phyloP scores from a whole-genome alignment of 2,797 vertebrate species.

The Erpetoichthys calabaricus region DNA sequence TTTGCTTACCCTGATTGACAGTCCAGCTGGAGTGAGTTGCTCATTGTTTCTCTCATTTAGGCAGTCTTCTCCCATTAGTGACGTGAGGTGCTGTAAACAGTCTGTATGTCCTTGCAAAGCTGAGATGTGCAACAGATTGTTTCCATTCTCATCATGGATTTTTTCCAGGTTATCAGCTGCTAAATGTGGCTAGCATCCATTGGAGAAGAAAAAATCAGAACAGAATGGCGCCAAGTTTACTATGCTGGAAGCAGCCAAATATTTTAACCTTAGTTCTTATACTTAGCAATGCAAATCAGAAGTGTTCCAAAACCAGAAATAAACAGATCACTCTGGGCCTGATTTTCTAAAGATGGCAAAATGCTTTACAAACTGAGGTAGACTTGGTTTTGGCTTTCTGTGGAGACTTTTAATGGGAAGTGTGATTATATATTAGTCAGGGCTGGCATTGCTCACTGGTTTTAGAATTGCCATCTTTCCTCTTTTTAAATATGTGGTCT shows the following conservation, averaged over 20 bases:
- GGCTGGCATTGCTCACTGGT: no score
- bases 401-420: no score
- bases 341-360: no score
- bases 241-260: not conserved
- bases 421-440: no score
- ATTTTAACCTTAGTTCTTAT: not conserved
- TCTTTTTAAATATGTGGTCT: no score
- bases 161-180: slow-evolving; percentile 90
- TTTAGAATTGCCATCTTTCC: no score
- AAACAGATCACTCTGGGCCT: not conserved
- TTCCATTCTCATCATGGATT: slow-evolving; percentile 74
- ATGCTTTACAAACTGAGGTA: no score
- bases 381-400: no score
- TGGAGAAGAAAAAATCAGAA: slow-evolving; percentile 6
- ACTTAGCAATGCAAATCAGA: not conserved
- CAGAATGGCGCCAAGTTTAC: no score
- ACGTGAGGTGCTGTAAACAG: slow-evolving; percentile 91
- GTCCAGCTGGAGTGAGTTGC: slow-evolving; percentile 80
- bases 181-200: slow-evolving; percentile 66
- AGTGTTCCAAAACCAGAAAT: not conserved
- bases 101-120: slow-evolving; percentile 80
- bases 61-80: slow-evolving; percentile 90
- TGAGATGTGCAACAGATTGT: slow-evolving; percentile 84
- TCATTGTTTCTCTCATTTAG: slow-evolving; percentile 78
- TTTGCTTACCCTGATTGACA: slow-evolving; percentile 81